A percentile compares a stretch with the other conserved stretches of the same genome.
phyloP scores from a whole-genome alignment of 2,888 invertebrate species.

The Drosophila acutilabella region DNA sequence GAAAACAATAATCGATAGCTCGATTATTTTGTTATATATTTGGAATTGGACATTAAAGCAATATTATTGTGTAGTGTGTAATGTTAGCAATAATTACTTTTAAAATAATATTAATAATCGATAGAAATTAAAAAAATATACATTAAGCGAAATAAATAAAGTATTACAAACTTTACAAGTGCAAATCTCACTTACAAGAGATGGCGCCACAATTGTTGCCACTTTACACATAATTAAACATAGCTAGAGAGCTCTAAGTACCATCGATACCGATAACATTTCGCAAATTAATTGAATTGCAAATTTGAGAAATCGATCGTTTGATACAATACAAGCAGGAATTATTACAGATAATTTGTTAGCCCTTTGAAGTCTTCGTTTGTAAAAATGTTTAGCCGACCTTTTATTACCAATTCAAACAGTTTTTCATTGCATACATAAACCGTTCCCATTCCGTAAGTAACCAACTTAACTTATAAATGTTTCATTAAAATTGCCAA shows the following conservation, averaged over 20 bases:
- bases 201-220: neutral
- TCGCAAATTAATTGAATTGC: too few relatives aligned
- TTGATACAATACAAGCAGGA: too few relatives aligned
- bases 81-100: too few relatives aligned
- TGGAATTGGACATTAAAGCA: too few relatives aligned
- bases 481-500: slow-evolving; percentile 61
- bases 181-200: neutral
- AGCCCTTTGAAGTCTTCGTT: neutral
- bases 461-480: slow-evolving; percentile 43
- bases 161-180: too few relatives aligned
- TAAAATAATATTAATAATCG: too few relatives aligned
- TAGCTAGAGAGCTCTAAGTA: neutral
- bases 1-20: neutral
- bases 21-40: neutral
- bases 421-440: neutral
- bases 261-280: neutral
- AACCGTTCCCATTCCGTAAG: neutral
- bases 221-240: neutral
- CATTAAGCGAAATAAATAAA: too few relatives aligned
- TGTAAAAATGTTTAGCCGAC: neutral
- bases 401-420: slow-evolving; percentile 26
- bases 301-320: too few relatives aligned
- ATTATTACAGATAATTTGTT: too few relatives aligned
- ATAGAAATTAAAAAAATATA: too few relatives aligned
- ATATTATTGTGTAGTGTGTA: too few relatives aligned